Base-by-base conservation (phyloP, 1,140 invertebrate species). In the Drosophila orena region DNA sequence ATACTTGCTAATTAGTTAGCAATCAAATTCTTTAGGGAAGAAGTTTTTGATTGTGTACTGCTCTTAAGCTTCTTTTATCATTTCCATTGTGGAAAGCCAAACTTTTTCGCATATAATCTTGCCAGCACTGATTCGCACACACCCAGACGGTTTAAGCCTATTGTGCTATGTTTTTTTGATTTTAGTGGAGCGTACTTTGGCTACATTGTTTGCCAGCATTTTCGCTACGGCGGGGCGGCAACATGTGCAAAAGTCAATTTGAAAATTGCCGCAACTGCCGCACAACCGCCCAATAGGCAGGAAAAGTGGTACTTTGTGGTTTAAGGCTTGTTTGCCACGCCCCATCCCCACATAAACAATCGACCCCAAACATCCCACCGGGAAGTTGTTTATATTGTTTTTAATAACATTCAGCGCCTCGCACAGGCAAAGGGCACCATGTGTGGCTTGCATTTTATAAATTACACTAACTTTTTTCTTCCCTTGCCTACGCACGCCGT, bases 211-310 rank as follows among this genome's bases (percentile, higher is more conserved):
- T 70, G 78, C 60, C 69, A 71, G 77, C 81, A 80, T 85, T 72
- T 80, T 85, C 75, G 83, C 66, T 71, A 86, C 69, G 77, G 54
- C 55, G 81, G 84, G 77, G 54, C 55, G 81, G 84, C 72, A 89
- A 84, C 84, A 88, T 88, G 84, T 88, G 84, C 84, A 89, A 88
- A 88, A 88, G 84, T 88, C 84, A 88, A 88, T 88, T 88, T 88
- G 79, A 89, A 88, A 88, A 88, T 88, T 88, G 84, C 84, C 64
- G 84, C 84, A 77, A 55, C 77, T 47, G 49, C 46, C 77, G 61
- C 57, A 49, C 59, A 56, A 43, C 40, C 64, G 38, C 44, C 57
- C 43, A 50, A 61, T 59, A 44, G 56, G 42, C 46, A 49, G 42
- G 69, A 52, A 71, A 73, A 81, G 62, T 81, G 73, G 80, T 77